Evolutionary conservation across 2,113 vertebrate genomes (phyloP).

Genomic region (Mesoclemmys tuberculata): DNA sequence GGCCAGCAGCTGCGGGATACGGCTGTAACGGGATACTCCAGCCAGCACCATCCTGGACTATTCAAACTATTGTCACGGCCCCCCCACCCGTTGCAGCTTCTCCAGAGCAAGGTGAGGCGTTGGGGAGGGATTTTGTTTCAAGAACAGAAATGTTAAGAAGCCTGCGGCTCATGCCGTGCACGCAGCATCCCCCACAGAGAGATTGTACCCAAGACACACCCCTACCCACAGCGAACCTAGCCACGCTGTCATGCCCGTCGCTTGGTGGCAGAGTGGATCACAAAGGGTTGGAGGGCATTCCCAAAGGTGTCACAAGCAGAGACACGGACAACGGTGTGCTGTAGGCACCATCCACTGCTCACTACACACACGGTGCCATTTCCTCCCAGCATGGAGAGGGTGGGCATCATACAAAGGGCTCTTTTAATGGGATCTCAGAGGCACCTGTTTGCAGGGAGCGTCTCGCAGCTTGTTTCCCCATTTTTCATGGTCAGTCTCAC

Average conservation of each 20-base stretch:
- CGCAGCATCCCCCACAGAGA: not conserved
- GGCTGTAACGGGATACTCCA: slow-evolving; percentile 50
- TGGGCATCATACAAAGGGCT: not conserved
- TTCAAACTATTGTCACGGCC: not conserved
- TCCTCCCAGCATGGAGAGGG: not conserved
- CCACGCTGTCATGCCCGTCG: no score
- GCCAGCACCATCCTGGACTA: slow-evolving; percentile 2
- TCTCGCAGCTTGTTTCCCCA: not conserved
- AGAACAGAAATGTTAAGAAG: not conserved
- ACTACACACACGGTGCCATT: not conserved
- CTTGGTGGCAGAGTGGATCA: no score
- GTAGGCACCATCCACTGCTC: no score
- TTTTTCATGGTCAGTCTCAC: not conserved
- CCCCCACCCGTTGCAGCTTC: not conserved
- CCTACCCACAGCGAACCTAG: no score
- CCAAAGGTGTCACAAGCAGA: no score
- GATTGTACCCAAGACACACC: no score
- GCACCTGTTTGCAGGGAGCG: no score
- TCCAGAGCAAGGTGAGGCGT: not conserved
- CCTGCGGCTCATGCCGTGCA: not conserved
- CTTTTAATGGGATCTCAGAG: not conserved
- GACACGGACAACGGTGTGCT: no score
- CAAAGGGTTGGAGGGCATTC: no score
- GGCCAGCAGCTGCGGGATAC: slow-evolving; percentile 16
- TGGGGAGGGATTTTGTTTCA: not conserved